A percentile compares a stretch with the other conserved stretches of the same genome.
Evolutionary conservation across 2,888 invertebrate genomes (phyloP).

Genomic region (Caenorhabditis wallacei): DNA sequence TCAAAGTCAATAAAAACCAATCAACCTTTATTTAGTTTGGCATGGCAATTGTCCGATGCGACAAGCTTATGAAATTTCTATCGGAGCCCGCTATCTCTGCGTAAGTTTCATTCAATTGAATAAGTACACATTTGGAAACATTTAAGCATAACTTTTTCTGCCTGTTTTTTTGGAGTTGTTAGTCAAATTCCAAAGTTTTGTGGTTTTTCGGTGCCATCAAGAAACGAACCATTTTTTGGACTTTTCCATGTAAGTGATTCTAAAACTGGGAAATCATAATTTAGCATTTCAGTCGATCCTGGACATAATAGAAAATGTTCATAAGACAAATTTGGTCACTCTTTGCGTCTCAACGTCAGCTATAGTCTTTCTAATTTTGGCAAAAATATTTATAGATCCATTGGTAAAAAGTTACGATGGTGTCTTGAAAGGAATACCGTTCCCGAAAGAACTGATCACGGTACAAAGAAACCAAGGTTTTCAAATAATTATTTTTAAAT

Average conservation of each 20-base stretch:
- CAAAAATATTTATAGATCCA: slow-evolving; percentile 62
- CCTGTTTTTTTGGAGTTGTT: slow-evolving; percentile 53
- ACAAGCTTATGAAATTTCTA: slow-evolving; percentile 58
- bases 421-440: slow-evolving; percentile 58
- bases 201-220: slow-evolving; percentile 47
- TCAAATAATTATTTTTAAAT: neutral
- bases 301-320: too few relatives aligned
- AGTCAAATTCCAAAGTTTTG: slow-evolving; percentile 55
- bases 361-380: slow-evolving; percentile 43
- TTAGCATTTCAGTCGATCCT: slow-evolving; percentile 60
- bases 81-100: slow-evolving; percentile 53
- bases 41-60: slow-evolving; percentile 86
- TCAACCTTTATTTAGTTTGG: too few relatives aligned
- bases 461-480: slow-evolving; percentile 33
- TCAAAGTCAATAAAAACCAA: too few relatives aligned
- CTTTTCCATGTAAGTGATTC: slow-evolving; percentile 57
- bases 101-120: too few relatives aligned
- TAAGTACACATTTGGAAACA: neutral
- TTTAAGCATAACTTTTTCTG: slow-evolving; percentile 58
- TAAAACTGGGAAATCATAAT: too few relatives aligned
- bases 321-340: slow-evolving; percentile 64
- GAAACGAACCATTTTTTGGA: slow-evolving; percentile 50
- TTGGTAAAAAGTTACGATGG: slow-evolving; percentile 17
- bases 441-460: slow-evolving; percentile 76
- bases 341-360: slow-evolving; percentile 53